Base-by-base conservation (phyloP, 37 sponge, comb jelly and placozoan species). In the Bolinopsis microptera region DNA sequence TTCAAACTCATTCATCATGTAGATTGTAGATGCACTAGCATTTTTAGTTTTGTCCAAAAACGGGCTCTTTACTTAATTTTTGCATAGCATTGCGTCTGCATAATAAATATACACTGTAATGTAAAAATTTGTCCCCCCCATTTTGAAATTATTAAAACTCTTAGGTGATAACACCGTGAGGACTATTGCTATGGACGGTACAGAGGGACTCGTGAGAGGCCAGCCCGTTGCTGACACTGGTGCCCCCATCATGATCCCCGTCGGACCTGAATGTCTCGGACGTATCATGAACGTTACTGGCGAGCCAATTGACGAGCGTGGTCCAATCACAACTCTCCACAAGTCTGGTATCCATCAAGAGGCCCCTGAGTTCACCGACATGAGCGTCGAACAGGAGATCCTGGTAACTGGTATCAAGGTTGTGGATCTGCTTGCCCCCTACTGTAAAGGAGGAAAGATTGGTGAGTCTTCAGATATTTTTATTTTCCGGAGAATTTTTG, bases 131-230 rank as follows among this genome's bases (percentile, higher is more conserved):
- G 21, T 67, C 13, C 68, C 21, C 21, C 68, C 21, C 18, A 67
- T 13, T 67, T 67, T 67, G n/a, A n/a, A n/a, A n/a, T n/a, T 48
- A 18, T 13, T 48, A 48, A 18, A 5, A 18, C 48, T 24, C 92
- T 32, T 77, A 98, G 98, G 98, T 33, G 97, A 99, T 76, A 99
- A 97, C 93, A 96, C 98, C 23, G 97, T 96, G 37, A 94, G 99
- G 25, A 97, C 97, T 24, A 97, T 99, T 92, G 99, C 99, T 95
- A 99, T 99, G 99, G 99, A 99, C 83, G 99, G 99, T 38, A 99
- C 99, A 0, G 99, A 99, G 94, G 99, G 99, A 26, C 94, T 99
- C 27, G 95, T 99, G 18, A 92, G 99, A 16, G 99, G 99, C 0
- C 74, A 96, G 69, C 95, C 69, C 33, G 95, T 95, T 32, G 72